phyloP scores from a whole-genome alignment of 2,113 vertebrate species.

The Vombatus ursinus region DNA sequence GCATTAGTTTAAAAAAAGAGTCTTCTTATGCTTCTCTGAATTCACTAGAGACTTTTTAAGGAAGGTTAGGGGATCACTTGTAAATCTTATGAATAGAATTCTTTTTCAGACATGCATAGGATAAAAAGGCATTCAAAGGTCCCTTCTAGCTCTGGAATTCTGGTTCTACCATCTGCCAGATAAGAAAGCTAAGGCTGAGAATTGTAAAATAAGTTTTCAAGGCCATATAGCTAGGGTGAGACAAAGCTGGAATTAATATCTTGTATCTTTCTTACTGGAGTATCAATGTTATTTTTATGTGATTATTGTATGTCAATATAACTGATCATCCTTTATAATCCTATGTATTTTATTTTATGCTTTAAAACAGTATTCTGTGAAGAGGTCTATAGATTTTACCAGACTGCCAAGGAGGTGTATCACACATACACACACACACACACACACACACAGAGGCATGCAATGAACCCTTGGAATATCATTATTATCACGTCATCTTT shows the following conservation, averaged over 20 bases:
- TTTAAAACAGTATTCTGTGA: background rate
- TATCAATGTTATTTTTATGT: background rate
- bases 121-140: background rate
- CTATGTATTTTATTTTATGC: background rate
- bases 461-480: background rate
- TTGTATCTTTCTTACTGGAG: background rate
- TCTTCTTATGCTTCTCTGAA: background rate
- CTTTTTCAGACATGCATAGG: background rate
- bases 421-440: background rate
- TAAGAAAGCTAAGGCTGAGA: background rate
- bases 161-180: background rate
- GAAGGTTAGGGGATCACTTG: background rate
- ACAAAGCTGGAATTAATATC: background rate
- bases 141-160: background rate
- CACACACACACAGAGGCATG: background rate
- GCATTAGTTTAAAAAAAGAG: background rate
- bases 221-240: background rate
- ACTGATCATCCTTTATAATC: background rate
- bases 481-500: background rate
- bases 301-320: background rate
- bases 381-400: background rate
- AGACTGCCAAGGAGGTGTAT: background rate
- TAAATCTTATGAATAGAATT: background rate
- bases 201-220: background rate
- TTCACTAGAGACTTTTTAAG: background rate